Percentiles rank a stretch among this genome's conserved stretches.
These are phyloP conservation scores for Blomia tropicalis DNA, from an alignment of 2,888 invertebrate species.

Conservation along the genomic window DNA sequence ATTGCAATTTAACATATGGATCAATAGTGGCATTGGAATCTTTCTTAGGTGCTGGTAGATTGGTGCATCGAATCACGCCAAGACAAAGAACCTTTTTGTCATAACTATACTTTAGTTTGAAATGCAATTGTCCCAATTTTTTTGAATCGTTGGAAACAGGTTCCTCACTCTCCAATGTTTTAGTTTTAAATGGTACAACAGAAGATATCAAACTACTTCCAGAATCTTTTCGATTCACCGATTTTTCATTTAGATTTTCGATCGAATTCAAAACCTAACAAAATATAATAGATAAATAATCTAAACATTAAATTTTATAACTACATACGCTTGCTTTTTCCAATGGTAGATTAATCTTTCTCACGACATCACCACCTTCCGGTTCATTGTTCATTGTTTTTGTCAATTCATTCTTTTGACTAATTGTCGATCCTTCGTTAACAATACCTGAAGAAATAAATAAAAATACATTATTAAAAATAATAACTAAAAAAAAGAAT, in stretches of 20 bases:
- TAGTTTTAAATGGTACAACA: no score
- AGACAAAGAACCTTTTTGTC: constrained; percentile 81
- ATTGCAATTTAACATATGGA: constrained; percentile 92
- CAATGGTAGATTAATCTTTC: no score
- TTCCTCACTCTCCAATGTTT: constrained; percentile 39
- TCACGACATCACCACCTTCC: no score
- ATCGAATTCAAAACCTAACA: not conserved
- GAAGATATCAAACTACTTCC: no score
- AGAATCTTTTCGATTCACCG: no score
- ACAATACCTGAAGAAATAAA: not conserved
- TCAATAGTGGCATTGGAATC: constrained; percentile 65
- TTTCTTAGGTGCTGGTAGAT: constrained; percentile 62
- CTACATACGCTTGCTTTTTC: no score
- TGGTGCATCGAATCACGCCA: constrained; percentile 73
- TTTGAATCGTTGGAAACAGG: no score
- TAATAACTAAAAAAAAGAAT: no score
- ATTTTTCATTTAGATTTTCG: no score
- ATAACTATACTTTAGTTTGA: constrained; percentile 59
- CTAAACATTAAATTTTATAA: not conserved
- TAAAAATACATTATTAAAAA: not conserved
- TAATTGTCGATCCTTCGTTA: not conserved
- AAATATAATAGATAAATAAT: no score
- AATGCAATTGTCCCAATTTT: constrained; percentile 69
- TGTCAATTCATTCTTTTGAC: not conserved
- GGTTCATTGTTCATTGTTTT: not conserved